Evolutionary conservation across 53 echinoderm and acorn worm genomes (phyloP).

Genomic region (Echinometra lucunter): DNA sequence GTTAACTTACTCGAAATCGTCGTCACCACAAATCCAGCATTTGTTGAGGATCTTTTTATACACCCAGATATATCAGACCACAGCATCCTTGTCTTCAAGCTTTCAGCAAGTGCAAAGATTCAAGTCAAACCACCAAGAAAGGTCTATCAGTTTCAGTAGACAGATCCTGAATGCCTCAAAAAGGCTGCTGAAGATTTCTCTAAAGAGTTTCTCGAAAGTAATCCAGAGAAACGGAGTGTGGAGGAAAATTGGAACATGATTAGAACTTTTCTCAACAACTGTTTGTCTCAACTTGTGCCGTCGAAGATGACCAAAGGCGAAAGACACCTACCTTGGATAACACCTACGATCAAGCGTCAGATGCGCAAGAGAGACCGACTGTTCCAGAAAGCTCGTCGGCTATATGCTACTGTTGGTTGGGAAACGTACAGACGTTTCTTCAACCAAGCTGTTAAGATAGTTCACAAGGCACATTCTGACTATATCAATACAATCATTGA

Average conservation of each 20-base stretch:
- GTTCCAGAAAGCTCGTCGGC: constrained; percentile 43
- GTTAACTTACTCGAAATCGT: constrained; percentile 7
- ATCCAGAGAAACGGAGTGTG: constrained; percentile 1
- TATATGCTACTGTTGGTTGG: background rate
- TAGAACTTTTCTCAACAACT: background rate
- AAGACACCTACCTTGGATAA: constrained; percentile 55
- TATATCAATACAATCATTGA: no score
- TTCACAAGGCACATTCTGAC: no score
- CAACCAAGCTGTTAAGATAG: background rate
- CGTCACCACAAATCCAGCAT: background rate
- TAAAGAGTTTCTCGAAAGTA: background rate
- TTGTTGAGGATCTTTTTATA: background rate
- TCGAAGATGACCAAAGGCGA: constrained; percentile 40
- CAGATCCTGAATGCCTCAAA: constrained; percentile 10
- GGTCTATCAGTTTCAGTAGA: background rate
- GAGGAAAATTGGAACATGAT: constrained; percentile 43
- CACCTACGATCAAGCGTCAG: constrained; percentile 35
- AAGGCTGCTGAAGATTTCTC: background rate
- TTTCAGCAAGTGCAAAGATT: background rate
- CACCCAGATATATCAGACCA: constrained; percentile 7
- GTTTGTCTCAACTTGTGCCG: background rate
- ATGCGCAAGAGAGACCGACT: constrained; percentile 54
- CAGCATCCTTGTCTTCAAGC: background rate
- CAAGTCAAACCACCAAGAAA: constrained; percentile 9
- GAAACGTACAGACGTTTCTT: background rate